Evolutionary conservation across 2,797 vertebrate species (phyloP).

Genomic region (Chaunax sp.): DNA sequence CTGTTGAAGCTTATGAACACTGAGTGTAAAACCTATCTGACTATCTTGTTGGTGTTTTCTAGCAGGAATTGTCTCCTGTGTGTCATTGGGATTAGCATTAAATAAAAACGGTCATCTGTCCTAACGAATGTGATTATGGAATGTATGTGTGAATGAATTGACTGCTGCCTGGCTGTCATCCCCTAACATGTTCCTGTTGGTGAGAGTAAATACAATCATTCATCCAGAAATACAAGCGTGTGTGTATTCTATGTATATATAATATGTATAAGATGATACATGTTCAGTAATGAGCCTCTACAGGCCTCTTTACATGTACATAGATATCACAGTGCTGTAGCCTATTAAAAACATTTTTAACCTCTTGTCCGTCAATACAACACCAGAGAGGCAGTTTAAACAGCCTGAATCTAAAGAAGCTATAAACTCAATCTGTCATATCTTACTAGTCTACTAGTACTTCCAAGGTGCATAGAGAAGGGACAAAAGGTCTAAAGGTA

Average conservation of each 20-base stretch:
- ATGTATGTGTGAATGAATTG: conserved; percentile 9
- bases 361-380: neutral
- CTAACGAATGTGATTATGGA: neutral
- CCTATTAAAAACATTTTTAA: neutral
- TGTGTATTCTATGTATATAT: conserved; percentile 4
- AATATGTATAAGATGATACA: neutral
- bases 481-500: too few relatives aligned
- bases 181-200: neutral
- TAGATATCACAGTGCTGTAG: neutral
- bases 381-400: neutral
- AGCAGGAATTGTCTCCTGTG: neutral
- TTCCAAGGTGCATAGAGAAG: too few relatives aligned
- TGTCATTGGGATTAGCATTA: conserved; percentile 4
- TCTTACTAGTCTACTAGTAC: too few relatives aligned
- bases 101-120: neutral
- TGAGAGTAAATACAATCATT: conserved; percentile 24
- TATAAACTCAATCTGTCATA: too few relatives aligned
- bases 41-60: conserved; percentile 1
- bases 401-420: too few relatives aligned
- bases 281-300: neutral
- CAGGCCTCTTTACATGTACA: neutral
- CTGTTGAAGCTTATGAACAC: neutral
- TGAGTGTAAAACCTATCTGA: conserved; percentile 12
- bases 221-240: neutral
- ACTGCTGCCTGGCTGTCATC: conserved; percentile 5